phyloP scores from a whole-genome alignment of 2,888 invertebrate genomes.

The Serrognathus titanus region DNA sequence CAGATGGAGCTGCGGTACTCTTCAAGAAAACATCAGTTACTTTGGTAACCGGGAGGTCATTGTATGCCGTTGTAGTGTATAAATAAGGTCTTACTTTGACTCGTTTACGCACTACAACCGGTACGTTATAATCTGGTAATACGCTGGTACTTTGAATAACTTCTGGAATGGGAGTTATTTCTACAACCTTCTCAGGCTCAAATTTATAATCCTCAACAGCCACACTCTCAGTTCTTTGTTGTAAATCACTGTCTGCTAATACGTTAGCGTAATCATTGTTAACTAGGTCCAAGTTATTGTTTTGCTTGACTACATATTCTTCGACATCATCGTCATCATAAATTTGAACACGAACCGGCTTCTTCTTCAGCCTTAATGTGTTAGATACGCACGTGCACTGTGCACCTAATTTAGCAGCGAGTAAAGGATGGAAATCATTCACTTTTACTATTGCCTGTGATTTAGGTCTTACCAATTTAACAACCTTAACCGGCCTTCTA shows the following conservation, averaged over 20 bases:
- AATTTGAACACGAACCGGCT: conserved; percentile 13
- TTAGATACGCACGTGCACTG: conserved; percentile 69
- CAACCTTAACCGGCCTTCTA: conserved; percentile 6
- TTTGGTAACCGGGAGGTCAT: conserved; percentile 14
- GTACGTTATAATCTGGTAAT: conserved; percentile 21
- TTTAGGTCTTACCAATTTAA: conserved; percentile 46
- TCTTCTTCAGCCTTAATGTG: conserved; percentile 52
- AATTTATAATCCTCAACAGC: conserved; percentile 22
- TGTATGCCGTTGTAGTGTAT: conserved; percentile 11
- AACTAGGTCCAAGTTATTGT: conserved; percentile 17
- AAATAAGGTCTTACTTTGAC: conserved; percentile 22
- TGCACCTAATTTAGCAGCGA: conserved; percentile 68
- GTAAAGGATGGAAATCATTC: conserved; percentile 68
- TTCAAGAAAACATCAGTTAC: conserved; percentile 22
- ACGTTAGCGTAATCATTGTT: too few species aligned
- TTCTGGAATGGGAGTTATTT: conserved; percentile 34
- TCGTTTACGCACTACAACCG: conserved; percentile 25
- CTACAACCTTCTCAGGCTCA: conserved; percentile 33
- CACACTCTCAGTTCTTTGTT: neutral
- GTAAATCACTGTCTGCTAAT: neutral
- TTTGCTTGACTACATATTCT: conserved; percentile 17
- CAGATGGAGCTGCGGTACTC: conserved; percentile 12
- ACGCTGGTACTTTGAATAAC: conserved; percentile 18
- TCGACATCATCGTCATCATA: conserved; percentile 29
- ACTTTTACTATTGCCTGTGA: conserved; percentile 63